Percentiles rank a stretch among this genome's conserved stretches.
Conservation (phyloP, 2,888 invertebrate species). For the Lordiphosa fenestrarum region DNA sequence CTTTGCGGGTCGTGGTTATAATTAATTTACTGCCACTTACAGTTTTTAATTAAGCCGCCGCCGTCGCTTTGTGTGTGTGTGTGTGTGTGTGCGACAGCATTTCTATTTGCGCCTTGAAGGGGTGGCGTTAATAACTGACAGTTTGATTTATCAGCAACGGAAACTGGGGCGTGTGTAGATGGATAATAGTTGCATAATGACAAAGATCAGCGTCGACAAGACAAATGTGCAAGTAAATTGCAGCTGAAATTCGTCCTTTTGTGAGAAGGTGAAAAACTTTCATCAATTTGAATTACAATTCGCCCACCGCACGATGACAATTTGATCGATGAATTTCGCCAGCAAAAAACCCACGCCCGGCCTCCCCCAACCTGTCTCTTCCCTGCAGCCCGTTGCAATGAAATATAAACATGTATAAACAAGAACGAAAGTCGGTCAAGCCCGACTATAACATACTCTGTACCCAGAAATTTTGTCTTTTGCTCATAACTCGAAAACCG, state of each 20-base stretch:
- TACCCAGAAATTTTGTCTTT: too few relatives aligned
- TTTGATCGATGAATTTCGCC: too few relatives aligned
- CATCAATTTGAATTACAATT: too few relatives aligned
- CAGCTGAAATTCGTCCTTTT: neutral
- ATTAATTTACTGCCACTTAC: conserved; percentile 72
- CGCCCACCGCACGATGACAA: too few relatives aligned
- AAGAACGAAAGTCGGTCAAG: too few relatives aligned
- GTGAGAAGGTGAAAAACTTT: neutral
- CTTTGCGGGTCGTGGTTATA: conserved; percentile 66
- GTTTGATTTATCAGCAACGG: conserved; percentile 33
- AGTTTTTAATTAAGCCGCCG: conserved; percentile 67
- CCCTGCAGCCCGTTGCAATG: too few relatives aligned
- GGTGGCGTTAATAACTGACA: conserved; percentile 32
- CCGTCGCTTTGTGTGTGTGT: conserved; percentile 16
- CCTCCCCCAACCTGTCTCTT: too few relatives aligned
- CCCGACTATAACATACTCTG: too few relatives aligned
- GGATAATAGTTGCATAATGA: conserved; percentile 15
- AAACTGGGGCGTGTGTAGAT: conserved; percentile 2
- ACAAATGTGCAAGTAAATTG: conserved; percentile 1
- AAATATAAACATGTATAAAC: too few relatives aligned
- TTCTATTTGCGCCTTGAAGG: neutral
- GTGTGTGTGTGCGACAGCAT: conserved; percentile 1
- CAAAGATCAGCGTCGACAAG: conserved; percentile 9
- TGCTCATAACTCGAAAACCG: too few relatives aligned
- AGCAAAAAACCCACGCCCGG: too few relatives aligned